These are phyloP conservation scores for Scaptomyza pallida DNA, from an alignment of 1,140 invertebrate genomes.

Conservation along the genomic window DNA sequence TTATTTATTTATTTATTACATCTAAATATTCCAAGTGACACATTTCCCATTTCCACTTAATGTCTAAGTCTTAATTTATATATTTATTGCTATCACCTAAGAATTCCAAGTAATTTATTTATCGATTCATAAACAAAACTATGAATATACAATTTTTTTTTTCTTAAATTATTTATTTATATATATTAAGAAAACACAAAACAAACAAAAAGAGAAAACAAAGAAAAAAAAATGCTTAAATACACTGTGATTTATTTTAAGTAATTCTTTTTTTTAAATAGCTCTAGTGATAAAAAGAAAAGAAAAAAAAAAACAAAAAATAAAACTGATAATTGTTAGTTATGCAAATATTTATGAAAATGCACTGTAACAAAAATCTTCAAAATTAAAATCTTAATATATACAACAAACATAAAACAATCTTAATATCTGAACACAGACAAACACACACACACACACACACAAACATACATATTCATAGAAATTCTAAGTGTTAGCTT, in stretches of 20 bases:
- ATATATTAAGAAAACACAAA: conserved; percentile 24
- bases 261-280: conserved; percentile 72
- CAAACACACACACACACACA: neutral
- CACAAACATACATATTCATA: neutral
- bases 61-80: conserved; percentile 3
- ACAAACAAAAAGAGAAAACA: conserved; percentile 1
- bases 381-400: too few species aligned
- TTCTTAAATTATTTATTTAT: conserved; percentile 47
- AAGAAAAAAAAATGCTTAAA: conserved; percentile 59
- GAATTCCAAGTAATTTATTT: conserved; percentile 18
- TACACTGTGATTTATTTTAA: conserved; percentile 82
- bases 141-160: conserved; percentile 3
- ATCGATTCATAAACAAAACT: conserved; percentile 20
- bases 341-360: conserved; percentile 27
- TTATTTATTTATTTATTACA: conserved; percentile 24
- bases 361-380: conserved; percentile 4
- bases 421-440: neutral
- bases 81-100: neutral
- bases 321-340: conserved; percentile 1
- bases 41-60: conserved; percentile 6
- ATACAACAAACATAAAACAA: neutral
- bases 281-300: conserved; percentile 42
- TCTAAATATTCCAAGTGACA: conserved; percentile 5
- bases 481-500: neutral
- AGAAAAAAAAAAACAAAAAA: conserved; percentile 8